phyloP scores from a whole-genome alignment of 2,797 vertebrate species.

The Enteromius mattozi region DNA sequence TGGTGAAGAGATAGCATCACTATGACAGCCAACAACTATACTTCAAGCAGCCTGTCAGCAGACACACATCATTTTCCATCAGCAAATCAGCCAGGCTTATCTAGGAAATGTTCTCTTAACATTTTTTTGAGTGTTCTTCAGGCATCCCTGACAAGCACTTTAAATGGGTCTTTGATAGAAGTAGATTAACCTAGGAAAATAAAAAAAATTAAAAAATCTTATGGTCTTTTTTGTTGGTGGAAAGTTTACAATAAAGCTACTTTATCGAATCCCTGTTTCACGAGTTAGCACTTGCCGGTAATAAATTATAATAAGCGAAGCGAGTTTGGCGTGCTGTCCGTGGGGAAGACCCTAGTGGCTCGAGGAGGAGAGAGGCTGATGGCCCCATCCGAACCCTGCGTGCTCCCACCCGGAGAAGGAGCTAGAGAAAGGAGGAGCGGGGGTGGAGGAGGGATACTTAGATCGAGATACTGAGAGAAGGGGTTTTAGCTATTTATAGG shows the following conservation, averaged over 20 bases:
- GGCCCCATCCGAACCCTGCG: too few relatives aligned
- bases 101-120: conserved; percentile 22
- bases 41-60: conserved; percentile 49
- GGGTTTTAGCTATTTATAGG: too few relatives aligned
- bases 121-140: conserved; percentile 13
- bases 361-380: too few relatives aligned
- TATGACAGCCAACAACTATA: conserved; percentile 44
- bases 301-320: too few relatives aligned
- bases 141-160: conserved; percentile 29
- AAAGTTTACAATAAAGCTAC: conserved; percentile 2
- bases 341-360: too few relatives aligned
- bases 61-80: conserved; percentile 46
- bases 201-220: not conserved
- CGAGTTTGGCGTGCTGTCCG: too few relatives aligned
- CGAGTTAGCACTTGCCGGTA: too few relatives aligned
- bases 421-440: too few relatives aligned
- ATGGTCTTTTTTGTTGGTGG: not conserved
- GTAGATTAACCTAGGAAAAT: conserved; percentile 9
- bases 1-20: conserved; percentile 51
- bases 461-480: too few relatives aligned
- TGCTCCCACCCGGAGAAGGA: too few relatives aligned
- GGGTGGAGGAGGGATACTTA: too few relatives aligned
- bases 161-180: conserved; percentile 22
- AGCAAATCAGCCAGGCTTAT: conserved; percentile 42
- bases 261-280: not conserved